These are phyloP conservation scores for Neoarius graeffei DNA, from an alignment of 2,113 vertebrate species.

Conservation along the genomic window DNA sequence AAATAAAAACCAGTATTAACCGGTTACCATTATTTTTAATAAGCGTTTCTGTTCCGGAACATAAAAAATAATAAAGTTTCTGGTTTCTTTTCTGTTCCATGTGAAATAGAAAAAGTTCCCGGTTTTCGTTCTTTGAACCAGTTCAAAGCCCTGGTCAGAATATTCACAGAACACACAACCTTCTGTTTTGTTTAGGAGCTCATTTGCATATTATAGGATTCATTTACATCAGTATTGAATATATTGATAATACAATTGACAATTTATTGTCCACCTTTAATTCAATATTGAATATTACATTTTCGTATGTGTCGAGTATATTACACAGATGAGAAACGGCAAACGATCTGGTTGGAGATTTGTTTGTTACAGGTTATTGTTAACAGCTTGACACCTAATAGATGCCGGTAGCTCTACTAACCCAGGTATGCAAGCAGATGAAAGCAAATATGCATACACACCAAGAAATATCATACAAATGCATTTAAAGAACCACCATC, in stretches of 20 bases:
- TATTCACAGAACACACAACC: neutral
- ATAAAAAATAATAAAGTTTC: too few relatives aligned
- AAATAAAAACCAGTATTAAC: too few relatives aligned
- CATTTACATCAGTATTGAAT: neutral
- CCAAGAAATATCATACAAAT: neutral
- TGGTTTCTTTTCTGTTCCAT: too few relatives aligned
- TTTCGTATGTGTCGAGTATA: neutral
- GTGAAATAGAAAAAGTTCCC: too few relatives aligned
- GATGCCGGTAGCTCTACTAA: neutral
- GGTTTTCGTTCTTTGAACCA: too few relatives aligned
- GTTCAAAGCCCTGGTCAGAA: too few relatives aligned
- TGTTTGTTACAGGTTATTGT: constrained; percentile 40
- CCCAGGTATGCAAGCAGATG: neutral
- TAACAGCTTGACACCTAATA: constrained; percentile 6
- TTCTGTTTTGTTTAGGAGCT: neutral
- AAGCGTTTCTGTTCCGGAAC: too few relatives aligned
- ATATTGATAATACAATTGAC: neutral
- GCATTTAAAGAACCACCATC: neutral
- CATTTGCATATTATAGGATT: neutral
- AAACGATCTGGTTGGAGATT: neutral
- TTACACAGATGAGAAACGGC: neutral
- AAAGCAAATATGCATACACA: neutral
- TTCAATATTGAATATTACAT: neutral
- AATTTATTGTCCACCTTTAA: neutral
- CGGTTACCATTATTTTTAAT: too few relatives aligned